Conservation (phyloP, 2,113 vertebrate species). For the Bubo scandiacus region DNA sequence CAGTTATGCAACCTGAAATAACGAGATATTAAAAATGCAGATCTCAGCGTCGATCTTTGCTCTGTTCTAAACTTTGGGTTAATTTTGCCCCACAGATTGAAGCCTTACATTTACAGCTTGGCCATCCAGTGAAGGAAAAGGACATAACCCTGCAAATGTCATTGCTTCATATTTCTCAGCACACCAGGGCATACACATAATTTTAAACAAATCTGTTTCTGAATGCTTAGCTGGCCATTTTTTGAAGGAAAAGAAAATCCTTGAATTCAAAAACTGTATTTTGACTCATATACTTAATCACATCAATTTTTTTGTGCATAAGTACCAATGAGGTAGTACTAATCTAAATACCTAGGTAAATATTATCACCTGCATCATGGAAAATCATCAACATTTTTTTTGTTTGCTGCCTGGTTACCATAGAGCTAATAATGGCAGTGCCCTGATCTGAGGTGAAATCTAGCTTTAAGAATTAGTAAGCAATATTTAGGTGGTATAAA, state of each 20-base stretch:
- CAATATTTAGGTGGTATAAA: neutral
- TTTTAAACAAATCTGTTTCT: neutral
- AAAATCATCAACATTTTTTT: neutral
- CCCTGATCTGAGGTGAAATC: neutral
- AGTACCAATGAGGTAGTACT: neutral
- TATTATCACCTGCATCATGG: neutral
- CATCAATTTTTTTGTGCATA: neutral
- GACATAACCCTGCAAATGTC: neutral
- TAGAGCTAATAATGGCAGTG: neutral
- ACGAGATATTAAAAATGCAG: neutral
- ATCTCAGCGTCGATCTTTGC: neutral
- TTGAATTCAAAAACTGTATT: neutral
- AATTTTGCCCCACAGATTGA: neutral
- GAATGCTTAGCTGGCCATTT: neutral
- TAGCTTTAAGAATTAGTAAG: neutral
- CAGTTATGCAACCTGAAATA: neutral
- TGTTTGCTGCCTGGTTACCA: neutral
- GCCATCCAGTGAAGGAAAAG: neutral
- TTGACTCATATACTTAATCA: neutral
- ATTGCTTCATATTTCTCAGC: neutral
- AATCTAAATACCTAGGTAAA: neutral
- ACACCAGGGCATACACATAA: neutral
- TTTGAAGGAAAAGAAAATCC: neutral
- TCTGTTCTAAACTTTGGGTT: neutral
- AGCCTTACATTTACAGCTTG: neutral